Evolutionary conservation across 1,140 invertebrate species (phyloP).

Genomic region (Brachionus calyciflorus): DNA sequence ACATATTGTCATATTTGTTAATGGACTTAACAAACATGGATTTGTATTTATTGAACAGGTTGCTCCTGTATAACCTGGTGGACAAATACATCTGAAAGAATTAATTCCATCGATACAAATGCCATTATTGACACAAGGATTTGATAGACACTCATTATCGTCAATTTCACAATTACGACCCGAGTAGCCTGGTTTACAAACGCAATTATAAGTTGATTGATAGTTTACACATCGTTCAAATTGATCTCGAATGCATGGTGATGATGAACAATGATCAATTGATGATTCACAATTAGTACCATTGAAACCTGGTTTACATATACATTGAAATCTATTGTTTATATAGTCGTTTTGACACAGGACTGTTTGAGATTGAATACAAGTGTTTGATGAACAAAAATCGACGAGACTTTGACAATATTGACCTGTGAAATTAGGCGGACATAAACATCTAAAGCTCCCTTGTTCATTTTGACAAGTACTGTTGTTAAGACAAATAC

Average conservation of each 20-base stretch:
- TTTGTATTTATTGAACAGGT: conserved; percentile 6
- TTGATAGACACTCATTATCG: conserved; percentile 76
- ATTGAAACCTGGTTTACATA: conserved; percentile 48
- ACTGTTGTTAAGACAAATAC: conserved; percentile 47
- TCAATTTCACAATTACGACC: conserved; percentile 54
- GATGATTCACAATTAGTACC: conserved; percentile 50
- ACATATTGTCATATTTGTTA: conserved; percentile 2
- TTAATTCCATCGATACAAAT: conserved; percentile 70
- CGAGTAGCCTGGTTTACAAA: conserved; percentile 45
- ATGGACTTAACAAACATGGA: background rate
- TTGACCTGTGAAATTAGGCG: conserved; percentile 49
- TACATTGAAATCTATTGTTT: conserved; percentile 37
- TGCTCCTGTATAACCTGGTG: conserved; percentile 51
- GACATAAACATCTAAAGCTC: conserved; percentile 49
- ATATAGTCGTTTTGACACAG: conserved; percentile 6
- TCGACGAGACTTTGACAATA: conserved; percentile 78
- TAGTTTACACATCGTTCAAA: conserved; percentile 74
- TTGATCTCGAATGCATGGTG: conserved; percentile 66
- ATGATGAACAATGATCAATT: conserved; percentile 48
- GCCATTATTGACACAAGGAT: conserved; percentile 78
- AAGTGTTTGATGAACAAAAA: conserved; percentile 70
- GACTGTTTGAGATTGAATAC: conserved; percentile 59
- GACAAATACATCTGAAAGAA: conserved; percentile 52
- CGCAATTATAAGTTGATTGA: conserved; percentile 67
- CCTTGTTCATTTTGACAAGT: conserved; percentile 56